Evolutionary conservation across 2,888 invertebrate species (phyloP).

Genomic region (Sinelater perroti): DNA sequence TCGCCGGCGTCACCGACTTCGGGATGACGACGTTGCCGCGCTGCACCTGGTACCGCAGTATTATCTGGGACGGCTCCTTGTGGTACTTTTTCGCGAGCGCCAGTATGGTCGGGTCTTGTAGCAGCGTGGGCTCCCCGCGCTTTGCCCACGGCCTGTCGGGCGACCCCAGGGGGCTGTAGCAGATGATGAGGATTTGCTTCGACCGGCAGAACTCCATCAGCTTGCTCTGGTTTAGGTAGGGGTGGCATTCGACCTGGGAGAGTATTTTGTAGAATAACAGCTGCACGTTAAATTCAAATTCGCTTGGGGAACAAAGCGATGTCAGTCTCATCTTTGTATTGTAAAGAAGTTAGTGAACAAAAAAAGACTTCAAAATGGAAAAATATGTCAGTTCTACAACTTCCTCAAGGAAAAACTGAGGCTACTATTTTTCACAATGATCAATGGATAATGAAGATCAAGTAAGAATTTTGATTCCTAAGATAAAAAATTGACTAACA

Average conservation of each 20-base stretch:
- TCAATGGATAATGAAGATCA: no score
- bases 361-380: no score
- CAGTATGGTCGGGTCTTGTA: constrained; percentile 74
- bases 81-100: constrained; percentile 67
- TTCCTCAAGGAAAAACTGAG: no score
- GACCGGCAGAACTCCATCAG: background rate
- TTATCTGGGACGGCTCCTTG: constrained; percentile 73
- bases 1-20: constrained; percentile 75
- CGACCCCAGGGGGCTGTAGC: constrained; percentile 18
- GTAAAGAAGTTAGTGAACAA: no score
- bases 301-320: no score
- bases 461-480: no score
- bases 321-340: no score
- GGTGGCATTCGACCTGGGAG: constrained; percentile 29
- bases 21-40: constrained; percentile 78
- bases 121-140: constrained; percentile 70
- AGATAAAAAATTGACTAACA: no score
- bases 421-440: no score
- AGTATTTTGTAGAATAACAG: no score
- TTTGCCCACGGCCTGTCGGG: constrained; percentile 13
- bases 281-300: no score
- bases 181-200: constrained; percentile 10
- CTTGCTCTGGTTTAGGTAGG: constrained; percentile 16
- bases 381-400: no score
- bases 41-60: constrained; percentile 70